phyloP scores from a whole-genome alignment of 1,140 invertebrate genomes.

The Drosophila nasuta region DNA sequence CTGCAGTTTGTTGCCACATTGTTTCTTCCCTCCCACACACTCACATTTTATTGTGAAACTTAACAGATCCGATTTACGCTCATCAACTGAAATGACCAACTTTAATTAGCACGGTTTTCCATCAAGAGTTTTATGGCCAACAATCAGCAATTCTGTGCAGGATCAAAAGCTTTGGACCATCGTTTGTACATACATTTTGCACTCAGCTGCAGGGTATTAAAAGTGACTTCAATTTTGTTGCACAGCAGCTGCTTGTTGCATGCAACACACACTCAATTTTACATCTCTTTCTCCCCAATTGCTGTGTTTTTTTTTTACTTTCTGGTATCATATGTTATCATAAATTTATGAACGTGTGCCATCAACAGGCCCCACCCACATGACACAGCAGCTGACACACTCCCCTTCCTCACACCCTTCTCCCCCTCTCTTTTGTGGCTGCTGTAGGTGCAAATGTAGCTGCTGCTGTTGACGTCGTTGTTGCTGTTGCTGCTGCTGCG shows the following conservation, averaged over 20 bases:
- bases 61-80: no score
- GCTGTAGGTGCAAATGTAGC: conserved; percentile 51
- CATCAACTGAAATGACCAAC: no score
- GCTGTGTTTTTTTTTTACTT: background rate
- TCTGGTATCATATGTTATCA: conserved; percentile 38
- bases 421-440: background rate
- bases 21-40: no score
- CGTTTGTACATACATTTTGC: conserved; percentile 1
- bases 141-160: background rate
- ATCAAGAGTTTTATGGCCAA: no score
- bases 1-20: no score
- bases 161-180: background rate
- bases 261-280: conserved; percentile 7
- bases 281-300: background rate
- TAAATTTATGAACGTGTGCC: conserved; percentile 57
- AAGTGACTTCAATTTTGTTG: conserved; percentile 28
- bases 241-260: conserved; percentile 72
- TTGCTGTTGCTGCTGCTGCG: conserved; percentile 13
- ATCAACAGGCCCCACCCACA: conserved; percentile 43
- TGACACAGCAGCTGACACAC: conserved; percentile 25
- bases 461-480: conserved; percentile 16
- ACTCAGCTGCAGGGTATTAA: conserved; percentile 37
- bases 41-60: no score
- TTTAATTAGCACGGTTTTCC: no score
- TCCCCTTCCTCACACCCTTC: background rate